Conservation (phyloP, 2,113 vertebrate genomes). For the Lanius ludovicianus region DNA sequence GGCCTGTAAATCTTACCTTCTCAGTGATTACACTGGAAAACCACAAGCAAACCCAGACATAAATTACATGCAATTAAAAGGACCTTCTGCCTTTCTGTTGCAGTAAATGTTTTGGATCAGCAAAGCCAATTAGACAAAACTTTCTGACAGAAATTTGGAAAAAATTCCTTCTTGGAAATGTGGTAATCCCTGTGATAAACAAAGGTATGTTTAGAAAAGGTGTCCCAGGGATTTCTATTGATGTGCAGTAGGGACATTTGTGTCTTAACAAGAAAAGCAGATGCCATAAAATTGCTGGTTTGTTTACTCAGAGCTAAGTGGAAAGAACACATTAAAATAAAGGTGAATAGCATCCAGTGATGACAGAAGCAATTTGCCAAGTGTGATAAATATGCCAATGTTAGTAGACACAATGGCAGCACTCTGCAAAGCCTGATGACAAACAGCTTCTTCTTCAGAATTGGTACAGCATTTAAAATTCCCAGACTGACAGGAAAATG, state of each 20-base stretch:
- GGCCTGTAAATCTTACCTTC: not conserved
- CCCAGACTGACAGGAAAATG: not conserved
- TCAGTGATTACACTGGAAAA: not conserved
- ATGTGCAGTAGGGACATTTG: not conserved
- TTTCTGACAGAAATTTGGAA: not conserved
- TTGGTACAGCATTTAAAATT: not conserved
- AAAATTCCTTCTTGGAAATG: not conserved
- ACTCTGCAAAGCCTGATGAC: not conserved
- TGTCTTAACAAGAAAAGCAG: conserved; percentile 19
- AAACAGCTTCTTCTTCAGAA: conserved; percentile 6
- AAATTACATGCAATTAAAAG: not conserved
- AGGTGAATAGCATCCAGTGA: not conserved
- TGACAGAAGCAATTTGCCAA: not conserved
- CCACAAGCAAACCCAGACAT: not conserved
- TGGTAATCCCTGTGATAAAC: not conserved
- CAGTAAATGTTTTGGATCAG: not conserved
- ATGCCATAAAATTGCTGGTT: not conserved
- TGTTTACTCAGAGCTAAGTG: not conserved
- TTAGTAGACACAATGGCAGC: not conserved
- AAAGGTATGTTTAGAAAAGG: not conserved
- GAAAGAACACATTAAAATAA: not conserved
- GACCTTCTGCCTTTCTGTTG: not conserved
- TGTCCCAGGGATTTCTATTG: not conserved
- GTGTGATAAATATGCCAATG: not conserved
- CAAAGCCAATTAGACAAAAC: not conserved